Evolutionary conservation across 1,140 invertebrate species (phyloP), one percentile per base, ranked within the genome.

Genomic region (Metopolophium dirhodum): DNA sequence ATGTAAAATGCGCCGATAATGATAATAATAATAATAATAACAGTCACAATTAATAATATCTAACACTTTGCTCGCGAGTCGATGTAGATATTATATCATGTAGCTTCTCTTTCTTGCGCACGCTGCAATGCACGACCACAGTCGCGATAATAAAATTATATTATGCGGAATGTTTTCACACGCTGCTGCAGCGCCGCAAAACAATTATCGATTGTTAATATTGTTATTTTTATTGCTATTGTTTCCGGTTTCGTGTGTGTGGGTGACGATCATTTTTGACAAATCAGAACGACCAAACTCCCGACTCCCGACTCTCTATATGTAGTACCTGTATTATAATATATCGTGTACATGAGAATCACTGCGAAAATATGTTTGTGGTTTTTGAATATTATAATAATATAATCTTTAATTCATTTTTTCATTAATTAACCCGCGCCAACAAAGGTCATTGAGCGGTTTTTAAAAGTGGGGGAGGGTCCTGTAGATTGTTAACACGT

Each of bases 11-110:
- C 51, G 51, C 6, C n/a, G 30, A 35, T 35, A 11, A 77, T 68
- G 26, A 61, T 61, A 61, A 61, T 61, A 61, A 57, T 54, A 54
- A 68, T 77, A 83, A 83, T 83, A 83, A 83, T 37, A 83, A 83
- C 77, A 83, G 77, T 83, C 77, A 18, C 77, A 77, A 77, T 77
- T 77, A 77, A 77, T 77, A 77, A 77, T 77, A 77, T 77, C n/a
- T 18, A 77, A 77, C 30, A 20, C 61, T 68, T 68, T 77, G 18
- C 22, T 83, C 4, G 35, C 35, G 35, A 37, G 14, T 35, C 35
- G 18, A 83, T 23, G 23, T 37, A 83, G 30, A 30, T n/a, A 14
- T 51, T 30, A 68, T 37, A 30, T 61, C n/a, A 68, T 68, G 30
- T 4, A n/a, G 30, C 30, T 68, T n/a, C 11, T n/a, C 61, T 18